Evolutionary conservation across 2,888 invertebrate genomes (phyloP), one percentile per base, ranked within the genome.

Genomic region (Lasiommata megera): DNA sequence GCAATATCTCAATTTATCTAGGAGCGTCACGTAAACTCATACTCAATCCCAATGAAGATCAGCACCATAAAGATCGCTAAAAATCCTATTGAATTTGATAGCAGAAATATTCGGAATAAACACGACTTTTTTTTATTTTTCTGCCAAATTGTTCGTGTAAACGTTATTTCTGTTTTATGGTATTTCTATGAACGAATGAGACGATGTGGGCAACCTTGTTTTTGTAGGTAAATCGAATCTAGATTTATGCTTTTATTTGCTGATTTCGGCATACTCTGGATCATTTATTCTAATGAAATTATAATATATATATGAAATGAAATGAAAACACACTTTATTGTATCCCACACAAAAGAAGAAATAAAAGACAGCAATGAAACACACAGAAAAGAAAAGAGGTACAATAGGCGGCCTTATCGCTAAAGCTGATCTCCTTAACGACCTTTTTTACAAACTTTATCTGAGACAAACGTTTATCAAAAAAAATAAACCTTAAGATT

Each of bases 1-100:
- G 51, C 62, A 60, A 58, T 62, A 60, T 63, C 51, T 61, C 66
- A 51, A 31, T 31, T n/a, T n/a, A n/a, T n/a, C n/a, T n/a, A n/a
- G n/a, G n/a, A n/a, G n/a, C n/a, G n/a, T n/a, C n/a, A 41, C 41
- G 18, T 23, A 11, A 41, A 23, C 18, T 41, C n/a, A 41, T 44
- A 12, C 12, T n/a, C 9, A 29, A 28, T 12, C 44, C 44, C 12
- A 44, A 44, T 29, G 28, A 14, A 28, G 44, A 44, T 18, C 5
- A 28, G 28, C 28, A 12, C 28, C 11, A 46, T 46, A 46, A 46
- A 46, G 11, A 14, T 29, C 11, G 9, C 31, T 31, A 28, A 29
- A 43, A 43, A 31, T 46, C 31, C 8, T 16, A 46, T 46, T n/a
- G 16, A 29, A 46, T 46, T 29, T 46, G 14, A 46, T 31, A 16